A percentile compares a stretch with the other conserved stretches of the same genome.
These are phyloP conservation scores for Varanus komodoensis DNA, from an alignment of 2,113 vertebrate genomes.

Conservation along the genomic window DNA sequence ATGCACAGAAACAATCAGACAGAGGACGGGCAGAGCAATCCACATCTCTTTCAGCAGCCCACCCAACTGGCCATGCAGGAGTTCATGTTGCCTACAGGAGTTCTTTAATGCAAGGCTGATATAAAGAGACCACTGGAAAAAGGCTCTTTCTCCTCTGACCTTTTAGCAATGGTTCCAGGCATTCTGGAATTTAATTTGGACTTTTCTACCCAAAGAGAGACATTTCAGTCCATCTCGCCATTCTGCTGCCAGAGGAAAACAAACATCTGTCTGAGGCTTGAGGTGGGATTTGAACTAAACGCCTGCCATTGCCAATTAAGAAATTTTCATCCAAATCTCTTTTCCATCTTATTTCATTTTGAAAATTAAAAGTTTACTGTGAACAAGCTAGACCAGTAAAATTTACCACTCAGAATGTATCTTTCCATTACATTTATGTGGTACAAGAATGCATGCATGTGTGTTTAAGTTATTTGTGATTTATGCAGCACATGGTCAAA, in stretches of 20 bases:
- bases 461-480: constrained; percentile 5
- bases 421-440: neutral
- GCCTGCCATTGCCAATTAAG: neutral
- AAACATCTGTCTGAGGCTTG: neutral
- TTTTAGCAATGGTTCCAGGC: neutral
- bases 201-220: neutral
- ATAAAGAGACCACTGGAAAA: neutral
- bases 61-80: neutral
- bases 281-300: neutral
- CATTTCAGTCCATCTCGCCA: neutral
- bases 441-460: neutral
- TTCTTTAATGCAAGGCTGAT: neutral
- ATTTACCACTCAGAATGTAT: constrained; percentile 24
- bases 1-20: neutral
- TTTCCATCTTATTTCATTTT: constrained; percentile 44
- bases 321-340: constrained; percentile 13
- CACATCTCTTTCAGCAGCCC: neutral
- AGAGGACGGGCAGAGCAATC: neutral
- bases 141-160: neutral
- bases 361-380: constrained; percentile 40
- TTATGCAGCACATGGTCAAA: constrained; percentile 53
- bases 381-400: constrained; percentile 39
- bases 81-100: neutral
- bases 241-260: neutral
- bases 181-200: neutral